A percentile compares a stretch with the other conserved stretches of the same genome.
Conservation (phyloP, 2,888 invertebrate species). For the Polydrusus pterygomalis region DNA sequence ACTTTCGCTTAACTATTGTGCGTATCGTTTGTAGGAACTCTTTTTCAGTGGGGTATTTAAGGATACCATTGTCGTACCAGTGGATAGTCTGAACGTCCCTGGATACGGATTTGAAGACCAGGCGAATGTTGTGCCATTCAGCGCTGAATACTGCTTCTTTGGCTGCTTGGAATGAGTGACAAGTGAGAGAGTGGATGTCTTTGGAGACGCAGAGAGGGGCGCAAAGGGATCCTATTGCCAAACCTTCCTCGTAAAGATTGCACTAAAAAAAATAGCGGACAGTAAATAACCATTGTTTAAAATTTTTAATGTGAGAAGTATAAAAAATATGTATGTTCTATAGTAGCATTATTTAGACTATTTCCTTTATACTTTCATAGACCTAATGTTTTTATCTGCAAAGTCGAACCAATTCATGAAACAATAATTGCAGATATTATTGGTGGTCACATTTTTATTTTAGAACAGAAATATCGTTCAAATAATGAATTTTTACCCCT, state of each 20-base stretch:
- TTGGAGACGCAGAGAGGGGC: conserved; percentile 76
- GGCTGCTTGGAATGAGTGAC: conserved; percentile 77
- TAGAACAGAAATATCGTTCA: too few relatives aligned
- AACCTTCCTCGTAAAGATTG: conserved; percentile 73
- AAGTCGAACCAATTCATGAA: too few relatives aligned
- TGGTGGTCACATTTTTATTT: too few relatives aligned
- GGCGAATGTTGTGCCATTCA: conserved; percentile 75
- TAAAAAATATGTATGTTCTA: too few relatives aligned
- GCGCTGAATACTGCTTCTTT: conserved; percentile 79
- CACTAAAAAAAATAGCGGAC: conserved; percentile 76
- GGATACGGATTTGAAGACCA: conserved; percentile 76
- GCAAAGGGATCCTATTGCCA: conserved; percentile 79
- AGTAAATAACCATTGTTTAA: too few relatives aligned
- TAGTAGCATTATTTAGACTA: too few relatives aligned
- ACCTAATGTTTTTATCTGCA: too few relatives aligned
- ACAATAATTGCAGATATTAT: too few relatives aligned
- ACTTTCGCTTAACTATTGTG: conserved; percentile 73
- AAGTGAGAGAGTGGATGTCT: conserved; percentile 75
- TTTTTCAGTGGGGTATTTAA: conserved; percentile 74
- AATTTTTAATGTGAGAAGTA: too few relatives aligned
- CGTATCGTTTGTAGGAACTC: conserved; percentile 75
- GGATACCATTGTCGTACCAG: conserved; percentile 71
- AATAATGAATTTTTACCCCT: too few relatives aligned
- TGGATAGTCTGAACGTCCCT: conserved; percentile 70
- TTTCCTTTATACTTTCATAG: too few relatives aligned